phyloP scores from a whole-genome alignment of 2,797 vertebrate species.

The Parauchenoglanis ngamensis region DNA sequence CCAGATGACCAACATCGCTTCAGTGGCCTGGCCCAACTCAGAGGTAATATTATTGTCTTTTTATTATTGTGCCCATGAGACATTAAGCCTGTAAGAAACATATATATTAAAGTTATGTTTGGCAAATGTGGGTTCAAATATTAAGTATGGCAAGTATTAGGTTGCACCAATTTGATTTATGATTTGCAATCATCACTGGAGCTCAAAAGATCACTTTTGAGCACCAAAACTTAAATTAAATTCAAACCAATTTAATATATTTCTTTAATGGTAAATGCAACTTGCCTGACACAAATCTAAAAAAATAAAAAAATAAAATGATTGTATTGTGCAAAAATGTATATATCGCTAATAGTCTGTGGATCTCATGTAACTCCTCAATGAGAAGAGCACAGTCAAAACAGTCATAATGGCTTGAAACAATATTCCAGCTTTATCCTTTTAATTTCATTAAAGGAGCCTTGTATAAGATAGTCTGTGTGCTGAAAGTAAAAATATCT shows the following conservation, averaged over 20 bases:
- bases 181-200: too few relatives aligned
- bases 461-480: background rate
- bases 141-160: background rate
- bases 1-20: slow-evolving; percentile 73
- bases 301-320: background rate
- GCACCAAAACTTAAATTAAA: too few relatives aligned
- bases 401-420: background rate
- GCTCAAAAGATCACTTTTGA: too few relatives aligned
- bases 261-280: background rate
- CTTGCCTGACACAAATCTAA: background rate
- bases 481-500: background rate
- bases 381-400: background rate
- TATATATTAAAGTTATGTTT: background rate
- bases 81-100: background rate
- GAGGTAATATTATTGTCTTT: slow-evolving; percentile 65
- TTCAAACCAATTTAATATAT: background rate
- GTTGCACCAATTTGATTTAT: background rate
- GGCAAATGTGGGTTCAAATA: background rate
- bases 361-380: background rate
- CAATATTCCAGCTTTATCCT: background rate
- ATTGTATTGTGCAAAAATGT: background rate
- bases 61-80: background rate
- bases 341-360: background rate
- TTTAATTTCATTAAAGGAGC: background rate
- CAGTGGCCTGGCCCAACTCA: slow-evolving; percentile 66